Percentiles rank a stretch among this genome's conserved stretches.
These are phyloP conservation scores for Avahi laniger DNA, from an alignment of 2,797 vertebrate species.

Conservation along the genomic window DNA sequence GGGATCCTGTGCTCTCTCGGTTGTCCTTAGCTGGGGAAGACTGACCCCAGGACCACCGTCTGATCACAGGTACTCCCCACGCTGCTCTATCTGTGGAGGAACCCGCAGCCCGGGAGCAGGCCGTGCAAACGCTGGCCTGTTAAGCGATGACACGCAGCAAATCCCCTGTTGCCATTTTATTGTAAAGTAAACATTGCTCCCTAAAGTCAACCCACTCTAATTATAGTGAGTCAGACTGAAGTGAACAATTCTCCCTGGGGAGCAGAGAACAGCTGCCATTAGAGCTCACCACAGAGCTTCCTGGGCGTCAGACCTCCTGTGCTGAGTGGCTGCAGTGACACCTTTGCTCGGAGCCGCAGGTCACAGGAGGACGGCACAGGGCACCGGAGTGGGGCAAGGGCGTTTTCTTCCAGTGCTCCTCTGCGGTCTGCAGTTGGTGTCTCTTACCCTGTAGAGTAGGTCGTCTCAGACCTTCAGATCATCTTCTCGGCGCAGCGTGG, in stretches of 20 bases:
- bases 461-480: background rate
- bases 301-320: rapidly evolving
- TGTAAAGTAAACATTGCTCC: slow-evolving; percentile 53
- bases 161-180: background rate
- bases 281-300: background rate
- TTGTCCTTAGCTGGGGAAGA: background rate
- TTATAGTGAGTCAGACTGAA: background rate
- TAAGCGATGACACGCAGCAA: background rate
- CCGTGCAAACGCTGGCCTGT: background rate
- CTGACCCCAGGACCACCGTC: too few relatives aligned
- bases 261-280: background rate
- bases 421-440: rapidly evolving
- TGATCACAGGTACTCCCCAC: rapidly evolving
- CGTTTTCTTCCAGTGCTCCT: rapidly evolving
- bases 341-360: rapidly evolving
- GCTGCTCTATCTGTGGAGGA: background rate
- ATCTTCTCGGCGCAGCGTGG: rapidly evolving
- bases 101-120: background rate
- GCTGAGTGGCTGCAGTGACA: rapidly evolving
- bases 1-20: rapidly evolving
- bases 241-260: background rate
- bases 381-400: too few relatives aligned
- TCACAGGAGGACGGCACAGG: rapidly evolving
- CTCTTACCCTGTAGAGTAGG: background rate
- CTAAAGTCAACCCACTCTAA: slow-evolving; percentile 27